A percentile compares a stretch with the other conserved stretches of the same genome.
These are phyloP conservation scores for Melieria crassipennis DNA, from an alignment of 2,888 invertebrate species.

Conservation along the genomic window DNA sequence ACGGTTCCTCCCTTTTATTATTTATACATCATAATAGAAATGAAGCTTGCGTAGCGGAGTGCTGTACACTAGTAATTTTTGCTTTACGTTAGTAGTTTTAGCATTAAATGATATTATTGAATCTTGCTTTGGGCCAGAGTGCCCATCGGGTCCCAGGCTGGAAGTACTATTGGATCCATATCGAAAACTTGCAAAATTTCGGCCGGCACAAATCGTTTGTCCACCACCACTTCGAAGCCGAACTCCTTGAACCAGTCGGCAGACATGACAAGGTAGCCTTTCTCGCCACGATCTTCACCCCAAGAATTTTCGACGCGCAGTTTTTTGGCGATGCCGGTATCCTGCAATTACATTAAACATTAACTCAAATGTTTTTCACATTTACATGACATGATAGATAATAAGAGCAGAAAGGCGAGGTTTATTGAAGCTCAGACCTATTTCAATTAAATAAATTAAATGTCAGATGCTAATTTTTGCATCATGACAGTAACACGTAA, in stretches of 20 bases:
- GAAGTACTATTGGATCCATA: constrained; percentile 79
- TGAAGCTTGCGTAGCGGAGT: constrained; percentile 7
- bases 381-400: neutral
- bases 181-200: constrained; percentile 81
- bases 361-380: neutral
- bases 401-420: neutral
- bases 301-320: constrained; percentile 93
- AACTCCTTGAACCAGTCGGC: constrained; percentile 89
- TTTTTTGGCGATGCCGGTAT: constrained; percentile 74
- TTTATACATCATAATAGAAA: neutral
- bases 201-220: constrained; percentile 81
- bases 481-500: no score
- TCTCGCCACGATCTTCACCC: constrained; percentile 88
- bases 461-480: neutral
- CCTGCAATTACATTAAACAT: constrained; percentile 61
- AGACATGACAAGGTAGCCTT: constrained; percentile 86
- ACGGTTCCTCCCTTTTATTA: neutral
- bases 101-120: neutral
- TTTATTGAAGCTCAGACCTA: no score
- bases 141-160: constrained; percentile 96
- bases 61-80: constrained; percentile 20
- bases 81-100: neutral
- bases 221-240: constrained; percentile 88
- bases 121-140: constrained; percentile 71
- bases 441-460: neutral